Conservation (phyloP, 2,113 vertebrate species). For the Thunnus thynnus region DNA sequence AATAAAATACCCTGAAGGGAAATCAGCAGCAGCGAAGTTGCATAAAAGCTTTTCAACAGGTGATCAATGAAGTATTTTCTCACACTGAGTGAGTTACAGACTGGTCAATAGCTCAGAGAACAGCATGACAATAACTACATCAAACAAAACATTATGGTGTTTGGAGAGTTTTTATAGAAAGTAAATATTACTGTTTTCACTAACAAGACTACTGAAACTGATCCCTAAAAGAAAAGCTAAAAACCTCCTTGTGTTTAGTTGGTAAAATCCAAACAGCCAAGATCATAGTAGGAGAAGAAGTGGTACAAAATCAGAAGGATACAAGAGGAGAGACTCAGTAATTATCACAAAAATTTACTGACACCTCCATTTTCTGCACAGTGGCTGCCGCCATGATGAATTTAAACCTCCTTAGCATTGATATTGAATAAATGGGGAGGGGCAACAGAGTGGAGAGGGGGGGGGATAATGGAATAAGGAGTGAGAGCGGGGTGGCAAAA, state of each 20-base stretch:
- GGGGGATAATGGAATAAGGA: slow-evolving; percentile 50
- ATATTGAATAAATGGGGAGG: slow-evolving; percentile 47
- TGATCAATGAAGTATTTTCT: slow-evolving; percentile 40
- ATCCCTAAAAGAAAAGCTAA: background rate
- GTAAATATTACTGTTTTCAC: background rate
- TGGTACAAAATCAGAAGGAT: background rate
- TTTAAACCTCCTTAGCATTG: slow-evolving; percentile 50
- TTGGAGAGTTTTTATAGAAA: background rate
- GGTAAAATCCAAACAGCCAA: background rate
- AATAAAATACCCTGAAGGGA: slow-evolving; percentile 38
- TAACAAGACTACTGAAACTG: background rate
- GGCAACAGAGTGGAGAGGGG: background rate
- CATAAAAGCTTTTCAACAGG: slow-evolving; percentile 42
- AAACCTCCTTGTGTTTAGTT: background rate
- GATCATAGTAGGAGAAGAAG: background rate
- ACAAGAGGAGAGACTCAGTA: slow-evolving; percentile 23
- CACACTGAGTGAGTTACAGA: background rate
- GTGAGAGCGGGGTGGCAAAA: slow-evolving; percentile 16
- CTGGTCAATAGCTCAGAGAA: slow-evolving; percentile 13
- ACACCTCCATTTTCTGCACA: slow-evolving; percentile 37
- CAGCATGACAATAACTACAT: background rate
- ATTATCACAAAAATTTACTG: slow-evolving; percentile 5
- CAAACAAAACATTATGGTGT: slow-evolving; percentile 18
- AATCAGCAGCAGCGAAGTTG: slow-evolving; percentile 2
- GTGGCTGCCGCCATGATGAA: slow-evolving; percentile 43